Evolutionary conservation across 2,113 vertebrate genomes (phyloP), one percentile per base, ranked within the genome.

Genomic region (Tor tambroides): DNA sequence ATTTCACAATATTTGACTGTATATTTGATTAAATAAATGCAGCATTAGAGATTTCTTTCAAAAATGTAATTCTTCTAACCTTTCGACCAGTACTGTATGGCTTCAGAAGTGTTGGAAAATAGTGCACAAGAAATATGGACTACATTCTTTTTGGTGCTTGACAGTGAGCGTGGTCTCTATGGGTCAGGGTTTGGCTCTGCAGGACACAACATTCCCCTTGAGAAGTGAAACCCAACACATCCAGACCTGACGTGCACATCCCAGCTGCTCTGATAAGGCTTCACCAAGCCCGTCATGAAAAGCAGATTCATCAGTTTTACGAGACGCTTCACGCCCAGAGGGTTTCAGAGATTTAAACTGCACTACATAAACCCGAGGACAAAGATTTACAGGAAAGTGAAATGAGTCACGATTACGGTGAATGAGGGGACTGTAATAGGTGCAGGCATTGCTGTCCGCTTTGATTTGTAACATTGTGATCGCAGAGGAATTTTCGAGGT

Each of bases 241-340:
- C 21, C 30, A 1, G 35, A 12, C 54, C 56, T 63, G 78, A 63
- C 3, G 28, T 1, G 30, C 77, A 3, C 19, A 2, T 59, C 56
- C 56, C 56, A 41, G 56, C 78, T 10, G 32, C 78, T 80, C 21
- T 0, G 32, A 80, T 80, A 41, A 63, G 56, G 21, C 56, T 61
- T 79, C 14, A 26, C 61, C 77, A 51, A 43, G 51, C 63, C 84
- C 26, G 11, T 79, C 75, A 86, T 86, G 75, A 86, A 78, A 21
- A 86, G 65, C 74, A 69, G 41, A 79, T 86, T 78, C 75, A 86
- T 86, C 84, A 79, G 65, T 86, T 86, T 63, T 86, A 49, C n/a
- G 26, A 67, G 26, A 43, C 26, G 15, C 63, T 79, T 86, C 59
- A 79, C 75, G 49, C 74, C 49, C 63, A 63, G 61, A 2, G 59